phyloP scores from a whole-genome alignment of 2,797 vertebrate genomes.

The Rhodeus uyekii region DNA sequence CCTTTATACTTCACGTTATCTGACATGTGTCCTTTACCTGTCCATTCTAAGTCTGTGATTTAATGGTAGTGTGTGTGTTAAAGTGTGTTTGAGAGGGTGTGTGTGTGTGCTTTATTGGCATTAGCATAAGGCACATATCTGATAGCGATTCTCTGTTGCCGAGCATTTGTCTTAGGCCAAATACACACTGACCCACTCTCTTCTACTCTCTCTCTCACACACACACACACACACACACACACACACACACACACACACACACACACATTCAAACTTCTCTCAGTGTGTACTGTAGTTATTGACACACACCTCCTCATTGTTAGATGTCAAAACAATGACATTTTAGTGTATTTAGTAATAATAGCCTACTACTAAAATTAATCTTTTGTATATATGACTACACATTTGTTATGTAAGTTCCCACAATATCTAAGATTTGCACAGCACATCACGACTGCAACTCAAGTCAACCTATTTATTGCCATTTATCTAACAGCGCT shows the following conservation, averaged over 20 bases:
- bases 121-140: conserved; percentile 53
- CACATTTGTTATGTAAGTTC: conserved; percentile 17
- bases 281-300: conserved; percentile 52
- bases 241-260: conserved; percentile 2
- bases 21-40: background rate
- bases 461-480: conserved; percentile 48
- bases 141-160: conserved; percentile 57
- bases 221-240: conserved; percentile 13
- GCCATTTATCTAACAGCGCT: conserved; percentile 16
- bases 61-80: background rate
- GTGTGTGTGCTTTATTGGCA: conserved; percentile 50
- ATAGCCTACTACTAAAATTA: background rate
- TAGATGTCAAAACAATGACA: conserved; percentile 41
- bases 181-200: conserved; percentile 6
- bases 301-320: conserved; percentile 51
- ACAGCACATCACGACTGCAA: conserved; percentile 36
- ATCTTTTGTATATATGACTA: conserved; percentile 2
- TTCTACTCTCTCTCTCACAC: background rate
- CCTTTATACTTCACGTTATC: background rate
- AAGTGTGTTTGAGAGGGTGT: conserved; percentile 9
- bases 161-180: conserved; percentile 44
- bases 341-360: conserved; percentile 10
- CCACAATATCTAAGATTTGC: conserved; percentile 44
- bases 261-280: conserved; percentile 47
- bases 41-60: background rate